Conservation (phyloP, 2,888 invertebrate species). For the Scaptomyza polygonia region DNA sequence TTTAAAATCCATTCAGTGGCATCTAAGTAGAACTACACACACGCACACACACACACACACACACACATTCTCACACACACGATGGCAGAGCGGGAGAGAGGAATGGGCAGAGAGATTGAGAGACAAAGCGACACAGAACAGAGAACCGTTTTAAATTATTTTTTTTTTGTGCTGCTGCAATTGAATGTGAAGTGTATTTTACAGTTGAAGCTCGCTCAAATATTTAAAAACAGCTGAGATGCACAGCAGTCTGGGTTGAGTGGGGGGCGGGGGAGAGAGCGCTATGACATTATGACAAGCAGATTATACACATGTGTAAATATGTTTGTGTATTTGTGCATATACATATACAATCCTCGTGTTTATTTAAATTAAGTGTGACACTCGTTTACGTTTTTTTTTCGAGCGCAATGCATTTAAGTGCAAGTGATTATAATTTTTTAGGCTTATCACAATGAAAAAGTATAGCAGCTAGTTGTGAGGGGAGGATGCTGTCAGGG, state of each 20-base stretch:
- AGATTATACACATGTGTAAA: neutral
- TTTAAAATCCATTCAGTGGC: slow-evolving; percentile 67
- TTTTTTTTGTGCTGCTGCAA: slow-evolving; percentile 34
- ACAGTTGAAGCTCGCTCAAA: slow-evolving; percentile 21
- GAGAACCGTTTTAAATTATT: slow-evolving; percentile 15
- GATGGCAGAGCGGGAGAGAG: slow-evolving; percentile 6
- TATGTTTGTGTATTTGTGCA: too few species aligned
- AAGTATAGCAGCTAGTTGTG: neutral
- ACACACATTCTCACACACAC: too few species aligned
- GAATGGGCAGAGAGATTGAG: neutral
- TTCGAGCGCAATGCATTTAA: slow-evolving; percentile 36
- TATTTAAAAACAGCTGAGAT: slow-evolving; percentile 14
- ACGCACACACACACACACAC: slow-evolving; percentile 25
- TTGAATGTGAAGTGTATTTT: slow-evolving; percentile 54
- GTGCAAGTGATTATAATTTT: slow-evolving; percentile 50
- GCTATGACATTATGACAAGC: slow-evolving; percentile 21
- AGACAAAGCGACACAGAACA: neutral
- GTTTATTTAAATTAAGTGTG: slow-evolving; percentile 10
- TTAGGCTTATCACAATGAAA: slow-evolving; percentile 35
- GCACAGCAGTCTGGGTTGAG: neutral
- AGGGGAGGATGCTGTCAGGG: neutral
- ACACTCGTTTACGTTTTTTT: slow-evolving; percentile 32
- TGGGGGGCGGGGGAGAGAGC: neutral
- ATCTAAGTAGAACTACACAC: slow-evolving; percentile 54
- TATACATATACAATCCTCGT: neutral